Evolutionary conservation across 2,797 vertebrate genomes (phyloP).

Genomic region (Podarcis siculus): DNA sequence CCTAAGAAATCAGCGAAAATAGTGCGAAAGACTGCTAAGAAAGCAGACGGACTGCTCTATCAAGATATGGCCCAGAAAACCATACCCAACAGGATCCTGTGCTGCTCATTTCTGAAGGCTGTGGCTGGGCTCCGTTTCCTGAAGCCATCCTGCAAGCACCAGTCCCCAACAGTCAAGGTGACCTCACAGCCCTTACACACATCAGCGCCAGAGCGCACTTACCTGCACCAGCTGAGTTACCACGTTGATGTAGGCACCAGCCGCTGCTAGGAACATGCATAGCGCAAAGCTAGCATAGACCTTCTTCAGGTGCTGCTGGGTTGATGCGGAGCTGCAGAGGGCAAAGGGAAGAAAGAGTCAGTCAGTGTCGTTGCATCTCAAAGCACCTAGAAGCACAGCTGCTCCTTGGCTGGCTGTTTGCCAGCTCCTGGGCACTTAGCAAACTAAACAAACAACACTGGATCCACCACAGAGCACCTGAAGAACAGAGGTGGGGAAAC

Average conservation of each 20-base stretch:
- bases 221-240: conserved; percentile 92
- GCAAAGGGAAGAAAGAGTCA: conserved; percentile 1
- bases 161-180: background rate
- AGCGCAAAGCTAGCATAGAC: conserved; percentile 93
- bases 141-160: background rate
- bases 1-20: background rate
- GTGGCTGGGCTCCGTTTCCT: background rate
- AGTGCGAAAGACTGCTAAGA: background rate
- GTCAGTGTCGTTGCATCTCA: background rate
- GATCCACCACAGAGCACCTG: background rate
- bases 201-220: conserved; percentile 41
- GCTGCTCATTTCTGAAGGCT: background rate
- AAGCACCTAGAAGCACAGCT: background rate
- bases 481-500: background rate
- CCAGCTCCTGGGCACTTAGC: background rate
- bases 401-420: background rate
- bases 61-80: background rate
- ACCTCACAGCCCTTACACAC: background rate
- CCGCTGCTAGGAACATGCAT: conserved; percentile 91
- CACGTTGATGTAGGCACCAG: conserved; percentile 90
- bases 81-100: background rate
- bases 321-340: conserved; percentile 83
- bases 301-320: conserved; percentile 95
- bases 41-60: background rate
- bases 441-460: background rate